Evolutionary conservation across 2,797 vertebrate genomes (phyloP), one percentile per base, ranked within the genome.

Genomic region (Uromys caudimaculatus): DNA sequence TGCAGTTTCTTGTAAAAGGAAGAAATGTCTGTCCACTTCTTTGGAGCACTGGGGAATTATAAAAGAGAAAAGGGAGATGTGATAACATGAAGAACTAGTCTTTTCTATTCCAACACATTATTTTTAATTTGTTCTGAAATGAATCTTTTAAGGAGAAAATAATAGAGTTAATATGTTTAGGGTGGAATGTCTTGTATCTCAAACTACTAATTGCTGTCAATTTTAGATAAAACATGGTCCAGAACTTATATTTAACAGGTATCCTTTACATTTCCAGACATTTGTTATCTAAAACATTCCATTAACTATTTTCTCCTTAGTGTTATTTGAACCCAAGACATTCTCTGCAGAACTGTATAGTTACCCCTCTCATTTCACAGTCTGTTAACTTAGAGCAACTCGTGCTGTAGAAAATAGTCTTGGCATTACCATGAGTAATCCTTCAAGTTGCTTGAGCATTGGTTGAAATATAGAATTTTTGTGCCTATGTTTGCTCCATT

Each of bases 191-290:
- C 56, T 95, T 91, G 7, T 2, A 67, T 52, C 19, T 75, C 24
- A 75, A 78, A 17, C 23, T 93, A 91, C 35, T 88, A 56, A 27
- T 38, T 78, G 9, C 44, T 52, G 41, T 83, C 86, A 89, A 89
- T 93, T 93, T 96, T 77, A 21, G 58, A 52, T 88, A 96, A 88
- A 84, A 92, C 38, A 47, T 71, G 79, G 14, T 71, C 64, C 3
- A 62, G 52, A 52, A 47, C 67, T 69, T 32, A 41, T 14, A 81
- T 78, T 90, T 79, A 50, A 78, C 21, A 92, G 85, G 38, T 79
- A 2, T 89, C 7, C 5, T 91, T 96, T 76, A 69, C 90, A 85
- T 54, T 73, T 2, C 75, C 47, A 47, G 11, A 85, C 60, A 38
- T 17, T 86, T 95, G 19, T 41, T 91, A 47, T 78, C 21, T 83